These are phyloP conservation scores for Hofmannophila pseudospretella DNA, from an alignment of 2,888 invertebrate genomes.

Conservation along the genomic window DNA sequence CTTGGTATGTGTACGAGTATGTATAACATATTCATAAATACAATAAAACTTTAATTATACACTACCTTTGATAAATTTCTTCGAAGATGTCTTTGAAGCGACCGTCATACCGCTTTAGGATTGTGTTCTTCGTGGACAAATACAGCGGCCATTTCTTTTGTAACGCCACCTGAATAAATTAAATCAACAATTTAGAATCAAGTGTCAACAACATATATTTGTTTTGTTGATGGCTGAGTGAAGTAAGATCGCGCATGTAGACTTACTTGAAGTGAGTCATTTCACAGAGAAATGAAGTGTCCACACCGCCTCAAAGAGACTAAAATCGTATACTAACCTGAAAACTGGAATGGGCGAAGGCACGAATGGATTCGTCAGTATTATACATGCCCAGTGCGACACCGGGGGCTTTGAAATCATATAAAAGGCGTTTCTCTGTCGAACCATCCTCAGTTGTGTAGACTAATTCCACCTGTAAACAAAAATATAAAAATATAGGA, in stretches of 20 bases:
- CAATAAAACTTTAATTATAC: background rate
- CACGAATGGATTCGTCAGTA: constrained; percentile 88
- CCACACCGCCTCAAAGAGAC: background rate
- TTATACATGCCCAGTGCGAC: constrained; percentile 95
- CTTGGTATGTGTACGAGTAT: too few species aligned
- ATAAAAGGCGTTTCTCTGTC: constrained; percentile 79
- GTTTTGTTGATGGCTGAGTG: too few species aligned
- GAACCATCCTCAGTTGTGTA: constrained; percentile 81
- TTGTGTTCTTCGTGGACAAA: constrained; percentile 94
- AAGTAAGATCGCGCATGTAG: too few species aligned
- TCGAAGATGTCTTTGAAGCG: constrained; percentile 95
- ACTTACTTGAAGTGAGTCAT: too few species aligned
- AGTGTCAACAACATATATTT: too few species aligned
- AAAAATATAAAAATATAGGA: too few species aligned
- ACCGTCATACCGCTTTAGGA: constrained; percentile 92
- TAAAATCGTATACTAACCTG: constrained; percentile 78
- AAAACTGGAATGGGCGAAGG: constrained; percentile 93
- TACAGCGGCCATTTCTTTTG: constrained; percentile 93
- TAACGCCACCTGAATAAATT: constrained; percentile 80
- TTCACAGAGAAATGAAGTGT: background rate
- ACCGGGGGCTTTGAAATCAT: constrained; percentile 84
- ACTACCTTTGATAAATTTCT: constrained; percentile 90
- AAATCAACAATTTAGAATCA: too few species aligned
- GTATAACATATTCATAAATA: too few species aligned
- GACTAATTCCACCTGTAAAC: constrained; percentile 84